A percentile compares a stretch with the other conserved stretches of the same genome.
Evolutionary conservation across 92 coral and sea anemone genomes (phyloP).

Genomic region (Parazoanthus darwini): DNA sequence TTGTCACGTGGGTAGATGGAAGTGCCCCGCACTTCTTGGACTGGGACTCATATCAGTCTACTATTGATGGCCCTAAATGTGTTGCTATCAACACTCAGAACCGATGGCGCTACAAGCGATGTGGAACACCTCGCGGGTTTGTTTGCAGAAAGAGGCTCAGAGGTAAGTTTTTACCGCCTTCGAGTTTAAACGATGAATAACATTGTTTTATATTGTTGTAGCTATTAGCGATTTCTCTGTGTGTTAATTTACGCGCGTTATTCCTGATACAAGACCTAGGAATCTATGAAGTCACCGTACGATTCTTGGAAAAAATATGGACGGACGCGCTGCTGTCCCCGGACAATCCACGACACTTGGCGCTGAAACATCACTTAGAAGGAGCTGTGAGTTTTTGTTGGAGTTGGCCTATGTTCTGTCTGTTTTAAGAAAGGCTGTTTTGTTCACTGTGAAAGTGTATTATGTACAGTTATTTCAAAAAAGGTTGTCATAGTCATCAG

Average conservation of each 20-base stretch:
- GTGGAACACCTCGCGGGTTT: constrained; percentile 75
- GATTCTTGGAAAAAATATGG: constrained; percentile 87
- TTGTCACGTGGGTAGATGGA: constrained; percentile 87
- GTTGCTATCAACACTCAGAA: constrained; percentile 62
- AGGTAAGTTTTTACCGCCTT: constrained; percentile 50
- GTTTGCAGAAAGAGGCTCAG: constrained; percentile 86
- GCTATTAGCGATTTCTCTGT: neutral
- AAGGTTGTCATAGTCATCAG: no score
- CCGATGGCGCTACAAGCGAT: constrained; percentile 83
- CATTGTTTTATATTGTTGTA: no score
- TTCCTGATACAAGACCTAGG: constrained; percentile 52
- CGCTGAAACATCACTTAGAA: constrained; percentile 83
- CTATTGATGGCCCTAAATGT: constrained; percentile 69
- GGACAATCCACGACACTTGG: constrained; percentile 65
- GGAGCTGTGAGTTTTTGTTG: constrained; percentile 72
- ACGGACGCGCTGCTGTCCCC: constrained; percentile 71
- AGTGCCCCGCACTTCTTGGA: constrained; percentile 61
- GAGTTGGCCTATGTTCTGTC: neutral
- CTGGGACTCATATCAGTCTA: constrained; percentile 71
- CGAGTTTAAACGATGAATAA: no score
- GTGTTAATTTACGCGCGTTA: neutral
- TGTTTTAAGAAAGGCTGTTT: no score
- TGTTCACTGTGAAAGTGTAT: no score
- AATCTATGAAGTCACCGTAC: constrained; percentile 63
- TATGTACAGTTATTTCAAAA: no score